phyloP scores from a whole-genome alignment of 2,888 invertebrate genomes.

The Agrotis puta region DNA sequence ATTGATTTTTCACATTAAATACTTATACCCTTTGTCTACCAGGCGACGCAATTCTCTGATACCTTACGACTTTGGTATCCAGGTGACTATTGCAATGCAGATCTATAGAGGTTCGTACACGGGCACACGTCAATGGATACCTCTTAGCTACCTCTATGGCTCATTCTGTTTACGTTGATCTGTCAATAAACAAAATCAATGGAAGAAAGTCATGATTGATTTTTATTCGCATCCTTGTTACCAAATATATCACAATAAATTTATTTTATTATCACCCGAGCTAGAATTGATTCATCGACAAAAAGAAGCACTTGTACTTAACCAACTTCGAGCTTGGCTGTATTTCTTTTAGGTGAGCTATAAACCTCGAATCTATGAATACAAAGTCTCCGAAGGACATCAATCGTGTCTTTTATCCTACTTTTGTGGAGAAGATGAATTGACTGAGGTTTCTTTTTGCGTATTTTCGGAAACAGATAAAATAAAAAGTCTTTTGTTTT shows the following conservation, averaged over 20 bases:
- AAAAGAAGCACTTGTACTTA: conserved; percentile 23
- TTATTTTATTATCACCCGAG: background rate
- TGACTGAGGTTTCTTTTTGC: conserved; percentile 35
- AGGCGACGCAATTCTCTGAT: no score
- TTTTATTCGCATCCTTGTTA: background rate
- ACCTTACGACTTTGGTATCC: no score
- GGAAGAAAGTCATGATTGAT: no score
- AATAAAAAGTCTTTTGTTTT: background rate
- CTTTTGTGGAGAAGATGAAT: conserved; percentile 35
- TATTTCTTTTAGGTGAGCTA: conserved; percentile 45
- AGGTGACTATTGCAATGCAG: no score
- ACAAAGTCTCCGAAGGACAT: conserved; percentile 44
- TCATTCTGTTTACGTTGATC: no score
- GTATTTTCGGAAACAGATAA: conserved; percentile 29
- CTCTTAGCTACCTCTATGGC: no score
- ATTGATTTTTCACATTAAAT: background rate
- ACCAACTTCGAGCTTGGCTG: conserved; percentile 17
- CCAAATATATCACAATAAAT: background rate
- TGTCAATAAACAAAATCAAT: no score
- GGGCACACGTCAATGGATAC: no score
- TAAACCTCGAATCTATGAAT: conserved; percentile 57
- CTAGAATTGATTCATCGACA: conserved; percentile 1
- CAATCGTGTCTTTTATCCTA: conserved; percentile 48
- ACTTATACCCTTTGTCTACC: no score
- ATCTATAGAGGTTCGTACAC: no score